These are phyloP conservation scores for Saccostrea echinata DNA, from an alignment of 1,140 invertebrate genomes.

Conservation along the genomic window DNA sequence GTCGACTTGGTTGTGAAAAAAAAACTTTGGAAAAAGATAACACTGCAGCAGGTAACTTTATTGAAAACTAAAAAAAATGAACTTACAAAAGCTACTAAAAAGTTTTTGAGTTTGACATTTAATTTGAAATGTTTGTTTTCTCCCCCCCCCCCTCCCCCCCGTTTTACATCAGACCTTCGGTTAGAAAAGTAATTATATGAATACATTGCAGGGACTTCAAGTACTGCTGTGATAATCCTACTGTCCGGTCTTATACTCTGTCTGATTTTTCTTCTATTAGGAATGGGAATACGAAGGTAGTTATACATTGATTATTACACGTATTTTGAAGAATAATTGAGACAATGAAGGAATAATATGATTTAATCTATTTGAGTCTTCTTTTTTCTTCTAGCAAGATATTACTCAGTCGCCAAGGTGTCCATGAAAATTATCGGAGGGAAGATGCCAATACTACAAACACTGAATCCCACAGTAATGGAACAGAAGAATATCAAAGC, in stretches of 20 bases:
- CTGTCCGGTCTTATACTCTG: not conserved
- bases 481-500: not conserved
- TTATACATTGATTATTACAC: not conserved
- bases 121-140: too few relatives aligned
- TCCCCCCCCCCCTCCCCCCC: too few relatives aligned
- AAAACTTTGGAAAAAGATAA: not conserved
- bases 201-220: not conserved
- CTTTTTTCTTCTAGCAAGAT: not conserved
- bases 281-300: not conserved
- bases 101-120: too few relatives aligned
- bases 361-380: not conserved
- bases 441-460: not conserved
- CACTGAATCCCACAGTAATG: not conserved
- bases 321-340: not conserved
- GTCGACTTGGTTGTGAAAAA: not conserved
- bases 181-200: too few relatives aligned
- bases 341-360: too few relatives aligned
- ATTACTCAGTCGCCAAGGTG: not conserved
- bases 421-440: not conserved
- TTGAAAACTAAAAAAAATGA: too few relatives aligned
- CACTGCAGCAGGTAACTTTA: not conserved
- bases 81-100: too few relatives aligned
- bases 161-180: too few relatives aligned
- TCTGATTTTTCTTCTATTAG: not conserved
- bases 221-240: not conserved